These are phyloP conservation scores for Danio albolineatus DNA, from an alignment of 2,797 vertebrate species.

Conservation along the genomic window DNA sequence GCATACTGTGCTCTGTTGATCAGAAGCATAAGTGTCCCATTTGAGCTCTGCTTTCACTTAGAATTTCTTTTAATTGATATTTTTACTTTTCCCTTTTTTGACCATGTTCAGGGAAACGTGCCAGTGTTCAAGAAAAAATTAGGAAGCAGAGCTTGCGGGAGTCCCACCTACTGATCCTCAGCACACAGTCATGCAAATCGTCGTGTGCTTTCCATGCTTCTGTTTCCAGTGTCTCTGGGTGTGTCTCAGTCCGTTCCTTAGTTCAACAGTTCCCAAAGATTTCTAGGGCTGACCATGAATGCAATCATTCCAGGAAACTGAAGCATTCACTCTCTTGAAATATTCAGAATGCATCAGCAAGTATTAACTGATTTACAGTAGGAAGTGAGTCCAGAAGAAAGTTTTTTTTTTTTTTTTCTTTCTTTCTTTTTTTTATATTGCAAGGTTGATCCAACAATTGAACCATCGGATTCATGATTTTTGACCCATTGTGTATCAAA, in stretches of 20 bases:
- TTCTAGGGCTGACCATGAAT: neutral
- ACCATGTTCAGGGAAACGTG: neutral
- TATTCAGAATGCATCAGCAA: neutral
- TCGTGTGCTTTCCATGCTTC: constrained; percentile 76
- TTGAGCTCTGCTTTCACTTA: neutral
- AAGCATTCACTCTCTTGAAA: neutral
- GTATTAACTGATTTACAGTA: neutral
- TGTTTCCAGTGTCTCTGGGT: constrained; percentile 56
- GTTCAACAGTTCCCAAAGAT: neutral
- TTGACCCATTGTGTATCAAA: neutral
- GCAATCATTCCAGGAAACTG: neutral
- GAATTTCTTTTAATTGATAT: neutral
- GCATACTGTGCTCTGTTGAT: constrained; percentile 89
- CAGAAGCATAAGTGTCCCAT: constrained; percentile 71
- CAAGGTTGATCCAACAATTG: neutral
- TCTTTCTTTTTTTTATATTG: neutral
- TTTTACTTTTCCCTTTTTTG: neutral
- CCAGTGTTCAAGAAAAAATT: neutral
- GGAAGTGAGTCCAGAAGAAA: neutral
- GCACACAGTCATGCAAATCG: constrained; percentile 79
- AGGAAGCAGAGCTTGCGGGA: constrained; percentile 13
- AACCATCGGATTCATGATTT: neutral
- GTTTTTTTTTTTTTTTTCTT: neutral
- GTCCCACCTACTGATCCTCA: constrained; percentile 66
- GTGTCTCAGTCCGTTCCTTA: constrained; percentile 25